Base-by-base conservation (phyloP, 2,888 invertebrate species). In the Epirrhoe alternata region DNA sequence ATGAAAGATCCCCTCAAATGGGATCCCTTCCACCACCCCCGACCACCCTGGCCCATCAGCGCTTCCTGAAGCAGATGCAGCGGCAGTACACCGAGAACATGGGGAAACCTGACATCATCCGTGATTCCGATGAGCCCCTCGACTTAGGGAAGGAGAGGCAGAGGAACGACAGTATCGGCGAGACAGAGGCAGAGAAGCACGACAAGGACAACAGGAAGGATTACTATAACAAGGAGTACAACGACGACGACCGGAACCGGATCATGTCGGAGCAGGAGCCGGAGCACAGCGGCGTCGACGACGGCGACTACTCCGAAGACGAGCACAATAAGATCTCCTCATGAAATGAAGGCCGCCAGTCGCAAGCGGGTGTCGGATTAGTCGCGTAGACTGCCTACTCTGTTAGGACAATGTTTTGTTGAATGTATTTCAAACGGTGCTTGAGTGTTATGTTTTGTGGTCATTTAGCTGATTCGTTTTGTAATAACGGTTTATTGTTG, bases 21-120 rank as follows among this genome's bases (percentile, higher is more conserved):
- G 92, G 89, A 16, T 90, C 92, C 51, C 83, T 95, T n/a, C 95
- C 95, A 8, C 94, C 93, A 1, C 93, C 93, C 7, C 91, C 93
- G n/a, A 87, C 92, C 47, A 89, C 90, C 54, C 85, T 92, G 2
- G 90, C 91, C 5, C 95, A 95, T 82, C 95, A 95, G 78, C 94
- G 95, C 75, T 95, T 94, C 82, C 83, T 95, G 64, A 95, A 95
- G 76, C 95, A 95, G 82, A 95, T 95, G 94, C 95, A 95, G 80
- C 93, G 95, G 56, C 92, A 93, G 73, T 95, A 95, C 85, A 91
- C 94, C 64, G 94, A 94, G 64, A 91, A 82, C 75, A 93, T 94
- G 79, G 89, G 89, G 77, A 94, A 95, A 72, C 86, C 94, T 8
- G 93, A 94, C 82, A 94, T 94, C 83, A 92, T 93, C 85, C 86